Evolutionary conservation across 2,888 invertebrate species (phyloP), one percentile per base, ranked within the genome.

Genomic region (Operophtera brumata): DNA sequence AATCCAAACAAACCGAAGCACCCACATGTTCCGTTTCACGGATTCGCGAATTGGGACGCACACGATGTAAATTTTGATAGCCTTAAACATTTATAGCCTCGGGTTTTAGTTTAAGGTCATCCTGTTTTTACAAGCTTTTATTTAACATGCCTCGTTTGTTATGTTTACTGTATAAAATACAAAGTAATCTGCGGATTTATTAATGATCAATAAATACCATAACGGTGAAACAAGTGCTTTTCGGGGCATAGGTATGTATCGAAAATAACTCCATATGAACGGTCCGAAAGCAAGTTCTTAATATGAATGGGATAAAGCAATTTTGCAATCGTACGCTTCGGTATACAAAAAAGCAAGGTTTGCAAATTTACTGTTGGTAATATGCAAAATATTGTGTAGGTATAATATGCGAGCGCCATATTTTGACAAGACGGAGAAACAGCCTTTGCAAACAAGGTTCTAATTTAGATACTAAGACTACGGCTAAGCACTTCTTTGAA

Each of bases 51-150:
- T 73, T 85, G 80, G 86, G 83, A 85, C 88, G 81, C 71, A 73
- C 72, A 69, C 77, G 79, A 83, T 81, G 75, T 80, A 80, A 79
- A 83, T 83, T 84, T 80, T 78, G 81, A 81, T 82, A 84, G 80
- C 86, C 87, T 86, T 86, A 80, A 76, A 75, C 73, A 72, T 81
- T 82, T 80, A 83, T 80, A 78, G 80, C 80, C 77, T 74, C 75
- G 73, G 70, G 77, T 81, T 85, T 84, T 80, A 75, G 77, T 79
- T 82, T 83, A 83, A 86, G 86, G 86, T 72, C 85, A 67, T 60
- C 80, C 60, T 79, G 78, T 79, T 82, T 78, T 77, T 74, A 20
- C 4, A 20, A 20, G 20, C 20, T 20, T 20, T 20, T 20, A 20
- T 20, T 20, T 20, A 20, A 20, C 20, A 3, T 20, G 20, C 20